Conservation (phyloP, 2,888 invertebrate genomes). For the Eurois occulta region DNA sequence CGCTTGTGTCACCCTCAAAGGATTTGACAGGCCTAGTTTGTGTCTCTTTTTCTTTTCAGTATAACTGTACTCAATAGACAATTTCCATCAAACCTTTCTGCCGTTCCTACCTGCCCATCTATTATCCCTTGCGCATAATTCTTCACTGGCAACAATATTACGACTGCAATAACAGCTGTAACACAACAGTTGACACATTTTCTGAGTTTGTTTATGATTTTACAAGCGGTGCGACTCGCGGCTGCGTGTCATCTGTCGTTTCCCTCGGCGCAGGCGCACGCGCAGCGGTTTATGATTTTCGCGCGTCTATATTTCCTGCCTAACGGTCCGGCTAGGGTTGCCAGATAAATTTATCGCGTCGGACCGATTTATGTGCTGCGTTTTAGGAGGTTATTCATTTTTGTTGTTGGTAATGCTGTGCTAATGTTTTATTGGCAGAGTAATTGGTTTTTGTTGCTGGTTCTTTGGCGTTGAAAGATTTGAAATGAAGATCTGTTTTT, state of each 20-base stretch:
- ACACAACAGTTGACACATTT: conserved; percentile 63
- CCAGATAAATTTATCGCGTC: conserved; percentile 73
- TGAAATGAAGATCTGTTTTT: neutral
- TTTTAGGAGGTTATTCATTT: conserved; percentile 56
- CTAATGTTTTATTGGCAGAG: conserved; percentile 21
- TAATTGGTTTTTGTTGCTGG: conserved; percentile 20
- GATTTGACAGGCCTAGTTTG: neutral
- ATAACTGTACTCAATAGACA: neutral
- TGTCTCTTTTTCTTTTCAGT: neutral
- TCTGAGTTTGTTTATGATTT: conserved; percentile 69
- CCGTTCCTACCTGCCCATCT: conserved; percentile 2
- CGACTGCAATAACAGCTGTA: conserved; percentile 57
- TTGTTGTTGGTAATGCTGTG: conserved; percentile 38
- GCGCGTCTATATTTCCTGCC: conserved; percentile 80
- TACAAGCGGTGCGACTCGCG: conserved; percentile 59
- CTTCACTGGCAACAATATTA: conserved; percentile 53
- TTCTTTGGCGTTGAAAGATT: neutral
- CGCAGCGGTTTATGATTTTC: conserved; percentile 82
- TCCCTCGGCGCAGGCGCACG: conserved; percentile 63
- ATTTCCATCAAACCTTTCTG: conserved; percentile 4
- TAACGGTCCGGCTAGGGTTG: conserved; percentile 78
- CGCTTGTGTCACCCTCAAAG: neutral
- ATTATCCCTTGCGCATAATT: conserved; percentile 35
- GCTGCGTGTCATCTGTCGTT: conserved; percentile 68
- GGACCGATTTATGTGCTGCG: conserved; percentile 56